phyloP scores from a whole-genome alignment of 2,113 vertebrate species.

The Albula goreensis region DNA sequence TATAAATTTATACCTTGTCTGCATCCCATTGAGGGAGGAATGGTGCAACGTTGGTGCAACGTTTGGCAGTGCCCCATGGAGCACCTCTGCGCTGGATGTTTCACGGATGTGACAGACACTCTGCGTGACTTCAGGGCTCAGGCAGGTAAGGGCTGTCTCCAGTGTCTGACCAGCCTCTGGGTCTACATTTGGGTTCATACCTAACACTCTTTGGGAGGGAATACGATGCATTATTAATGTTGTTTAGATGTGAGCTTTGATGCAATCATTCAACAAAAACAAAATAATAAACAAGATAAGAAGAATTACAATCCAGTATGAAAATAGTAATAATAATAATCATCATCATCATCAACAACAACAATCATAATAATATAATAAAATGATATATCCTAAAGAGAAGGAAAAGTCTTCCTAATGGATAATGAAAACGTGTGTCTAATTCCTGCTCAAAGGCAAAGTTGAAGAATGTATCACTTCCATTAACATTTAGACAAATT shows the following conservation, averaged over 20 bases:
- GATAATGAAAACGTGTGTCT: too few species aligned
- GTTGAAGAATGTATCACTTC: too few species aligned
- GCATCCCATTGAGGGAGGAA: neutral
- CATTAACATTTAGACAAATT: too few species aligned
- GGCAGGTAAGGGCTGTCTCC: neutral
- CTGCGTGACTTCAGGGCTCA: neutral
- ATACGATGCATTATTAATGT: constrained; percentile 3
- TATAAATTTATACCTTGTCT: neutral
- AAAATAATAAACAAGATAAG: neutral
- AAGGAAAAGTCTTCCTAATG: neutral
- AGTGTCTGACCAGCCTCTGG: neutral
- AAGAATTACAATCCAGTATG: too few species aligned
- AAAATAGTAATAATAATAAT: too few species aligned
- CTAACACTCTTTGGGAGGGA: neutral
- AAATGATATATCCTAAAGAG: neutral
- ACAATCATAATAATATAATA: neutral
- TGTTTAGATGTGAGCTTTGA: neutral
- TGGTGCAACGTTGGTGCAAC: neutral
- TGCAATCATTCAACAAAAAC: neutral
- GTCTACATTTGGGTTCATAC: neutral
- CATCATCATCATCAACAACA: neutral
- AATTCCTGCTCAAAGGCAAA: too few species aligned
- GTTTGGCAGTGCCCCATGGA: neutral
- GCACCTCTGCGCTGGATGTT: neutral
- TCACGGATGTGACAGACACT: neutral